Conservation (phyloP, 2,888 invertebrate species). For the Prosapia bicincta region DNA sequence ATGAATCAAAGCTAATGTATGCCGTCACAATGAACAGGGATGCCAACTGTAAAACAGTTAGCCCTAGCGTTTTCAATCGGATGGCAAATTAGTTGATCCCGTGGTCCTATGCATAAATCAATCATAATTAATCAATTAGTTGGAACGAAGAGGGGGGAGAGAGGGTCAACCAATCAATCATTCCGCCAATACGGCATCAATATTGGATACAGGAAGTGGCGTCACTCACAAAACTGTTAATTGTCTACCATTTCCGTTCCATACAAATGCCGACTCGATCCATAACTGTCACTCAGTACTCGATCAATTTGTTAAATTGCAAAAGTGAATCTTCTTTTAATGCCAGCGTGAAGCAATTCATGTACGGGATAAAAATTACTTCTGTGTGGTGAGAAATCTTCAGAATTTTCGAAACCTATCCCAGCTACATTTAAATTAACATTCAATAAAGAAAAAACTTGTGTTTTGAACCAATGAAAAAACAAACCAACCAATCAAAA, state of each 20-base stretch:
- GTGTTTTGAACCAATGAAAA: too few species aligned
- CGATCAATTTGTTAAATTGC: not conserved
- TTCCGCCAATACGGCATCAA: conserved; percentile 2
- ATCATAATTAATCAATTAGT: conserved; percentile 31
- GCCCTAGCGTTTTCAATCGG: conserved; percentile 22
- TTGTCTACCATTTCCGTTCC: not conserved
- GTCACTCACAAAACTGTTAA: conserved; percentile 2
- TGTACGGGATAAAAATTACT: too few species aligned
- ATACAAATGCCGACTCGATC: not conserved
- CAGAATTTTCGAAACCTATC: too few species aligned
- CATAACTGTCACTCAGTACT: not conserved
- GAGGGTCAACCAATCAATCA: conserved; percentile 28
- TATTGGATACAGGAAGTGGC: conserved; percentile 6
- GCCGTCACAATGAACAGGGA: conserved; percentile 9
- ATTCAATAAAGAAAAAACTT: too few species aligned
- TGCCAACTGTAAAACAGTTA: conserved; percentile 19
- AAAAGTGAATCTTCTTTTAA: not conserved
- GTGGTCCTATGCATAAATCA: conserved; percentile 26
- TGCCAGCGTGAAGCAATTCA: too few species aligned
- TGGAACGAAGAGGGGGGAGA: not conserved
- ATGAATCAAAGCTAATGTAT: conserved; percentile 16
- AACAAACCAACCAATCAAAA: too few species aligned
- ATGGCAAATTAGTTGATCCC: conserved; percentile 20
- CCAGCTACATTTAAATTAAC: too few species aligned
- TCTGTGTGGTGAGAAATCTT: too few species aligned